Evolutionary conservation across 2,113 vertebrate species (phyloP).

Genomic region (Hippopotamus amphibius): DNA sequence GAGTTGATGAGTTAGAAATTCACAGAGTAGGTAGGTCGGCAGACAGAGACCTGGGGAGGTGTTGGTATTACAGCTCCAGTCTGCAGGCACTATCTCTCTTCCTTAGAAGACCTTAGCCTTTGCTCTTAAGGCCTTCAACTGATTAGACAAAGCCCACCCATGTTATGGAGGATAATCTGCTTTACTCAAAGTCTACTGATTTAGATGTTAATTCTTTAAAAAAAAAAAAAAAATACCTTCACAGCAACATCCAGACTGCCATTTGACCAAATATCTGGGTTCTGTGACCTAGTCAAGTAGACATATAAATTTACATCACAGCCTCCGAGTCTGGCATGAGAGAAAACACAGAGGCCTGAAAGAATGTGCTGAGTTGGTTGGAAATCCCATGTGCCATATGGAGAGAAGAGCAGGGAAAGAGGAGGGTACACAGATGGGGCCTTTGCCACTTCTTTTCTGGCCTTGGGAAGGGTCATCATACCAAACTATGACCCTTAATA

Average conservation of each 20-base stretch:
- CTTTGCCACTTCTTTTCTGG: not conserved
- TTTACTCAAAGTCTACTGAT: not conserved
- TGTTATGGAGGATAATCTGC: not conserved
- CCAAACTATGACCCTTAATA: not conserved
- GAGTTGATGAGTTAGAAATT: not conserved
- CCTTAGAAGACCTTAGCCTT: not conserved
- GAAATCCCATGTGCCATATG: not conserved
- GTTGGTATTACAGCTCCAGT: not conserved
- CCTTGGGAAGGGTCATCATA: not conserved
- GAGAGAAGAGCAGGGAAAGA: not conserved
- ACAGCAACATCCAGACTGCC: not conserved
- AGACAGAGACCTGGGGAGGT: not conserved
- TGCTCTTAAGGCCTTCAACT: not conserved
- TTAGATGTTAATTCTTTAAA: not conserved
- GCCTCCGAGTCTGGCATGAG: not conserved
- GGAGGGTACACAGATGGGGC: not conserved
- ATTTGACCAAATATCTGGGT: not conserved
- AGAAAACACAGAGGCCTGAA: not conserved
- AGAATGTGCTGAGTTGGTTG: not conserved
- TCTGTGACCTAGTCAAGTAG: not conserved
- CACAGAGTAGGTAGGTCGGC: not conserved
- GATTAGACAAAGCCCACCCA: not conserved
- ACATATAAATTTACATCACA: not conserved
- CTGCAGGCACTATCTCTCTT: not conserved
- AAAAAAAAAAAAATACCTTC: too few species aligned